A percentile compares a stretch with the other conserved stretches of the same genome.
Conservation (phyloP, 2,888 invertebrate species). For the Lasioglossum morio region DNA sequence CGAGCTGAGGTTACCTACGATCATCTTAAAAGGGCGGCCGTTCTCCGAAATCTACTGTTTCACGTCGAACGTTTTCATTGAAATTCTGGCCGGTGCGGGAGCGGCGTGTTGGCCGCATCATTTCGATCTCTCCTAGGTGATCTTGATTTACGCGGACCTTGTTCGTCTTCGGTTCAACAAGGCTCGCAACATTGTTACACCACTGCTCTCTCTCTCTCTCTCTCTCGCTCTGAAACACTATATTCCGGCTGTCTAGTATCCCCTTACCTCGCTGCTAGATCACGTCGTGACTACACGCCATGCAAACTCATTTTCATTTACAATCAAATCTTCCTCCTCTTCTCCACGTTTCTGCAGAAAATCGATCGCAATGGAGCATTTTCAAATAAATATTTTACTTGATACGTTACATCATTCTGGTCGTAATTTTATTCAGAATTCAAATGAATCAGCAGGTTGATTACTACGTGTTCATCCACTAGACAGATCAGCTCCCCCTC, state of each 20-base stretch:
- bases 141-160: conserved; percentile 8
- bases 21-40: conserved; percentile 55
- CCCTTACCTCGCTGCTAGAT: background rate
- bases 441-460: no score
- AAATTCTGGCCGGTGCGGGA: conserved; percentile 39
- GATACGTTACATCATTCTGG: no score
- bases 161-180: background rate
- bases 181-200: background rate
- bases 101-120: conserved; percentile 8
- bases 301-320: background rate
- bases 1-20: conserved; percentile 71
- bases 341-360: background rate
- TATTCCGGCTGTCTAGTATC: background rate
- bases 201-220: background rate
- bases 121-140: conserved; percentile 27
- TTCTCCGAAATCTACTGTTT: conserved; percentile 69
- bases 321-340: background rate
- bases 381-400: background rate
- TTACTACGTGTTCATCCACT: no score
- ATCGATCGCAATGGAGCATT: background rate
- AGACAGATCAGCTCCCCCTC: no score
- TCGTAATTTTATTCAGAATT: no score
- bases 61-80: conserved; percentile 57
- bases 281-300: background rate
- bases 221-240: background rate